Conservation (phyloP, 2,888 invertebrate species). For the Catocala sponsa region DNA sequence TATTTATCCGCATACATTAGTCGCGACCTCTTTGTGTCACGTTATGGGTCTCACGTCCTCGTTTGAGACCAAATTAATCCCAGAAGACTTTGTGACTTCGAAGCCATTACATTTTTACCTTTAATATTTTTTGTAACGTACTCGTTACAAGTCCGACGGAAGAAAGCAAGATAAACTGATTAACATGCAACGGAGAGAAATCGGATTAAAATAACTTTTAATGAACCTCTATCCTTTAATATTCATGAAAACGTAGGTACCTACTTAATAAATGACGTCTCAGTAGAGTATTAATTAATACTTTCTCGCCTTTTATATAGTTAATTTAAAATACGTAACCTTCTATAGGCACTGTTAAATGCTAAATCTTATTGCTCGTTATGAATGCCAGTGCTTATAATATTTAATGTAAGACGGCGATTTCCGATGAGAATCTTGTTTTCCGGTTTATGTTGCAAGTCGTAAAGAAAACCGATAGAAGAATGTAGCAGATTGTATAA, state of each 20-base stretch:
- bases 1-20: conserved; percentile 74
- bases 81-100: conserved; percentile 49
- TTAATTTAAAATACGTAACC: conserved; percentile 27
- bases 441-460: background rate
- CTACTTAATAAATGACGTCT: conserved; percentile 57
- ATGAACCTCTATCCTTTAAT: conserved; percentile 66
- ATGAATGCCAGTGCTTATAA: conserved; percentile 14
- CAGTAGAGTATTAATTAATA: conserved; percentile 45
- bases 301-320: conserved; percentile 33
- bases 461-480: background rate
- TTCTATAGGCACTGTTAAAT: conserved; percentile 12
- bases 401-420: conserved; percentile 6
- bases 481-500: no score
- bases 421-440: conserved; percentile 1
- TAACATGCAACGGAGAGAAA: conserved; percentile 62
- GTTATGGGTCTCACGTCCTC: conserved; percentile 61
- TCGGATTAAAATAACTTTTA: conserved; percentile 71
- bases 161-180: conserved; percentile 62
- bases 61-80: conserved; percentile 65
- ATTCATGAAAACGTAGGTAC: conserved; percentile 64
- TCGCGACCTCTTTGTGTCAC: conserved; percentile 69
- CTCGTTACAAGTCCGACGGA: conserved; percentile 42
- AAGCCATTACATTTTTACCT: conserved; percentile 44
- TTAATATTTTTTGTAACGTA: conserved; percentile 37
- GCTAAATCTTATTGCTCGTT: conserved; percentile 17